These are phyloP conservation scores for Ypsolopha scabrella DNA, from an alignment of 2,888 invertebrate species.

Conservation along the genomic window DNA sequence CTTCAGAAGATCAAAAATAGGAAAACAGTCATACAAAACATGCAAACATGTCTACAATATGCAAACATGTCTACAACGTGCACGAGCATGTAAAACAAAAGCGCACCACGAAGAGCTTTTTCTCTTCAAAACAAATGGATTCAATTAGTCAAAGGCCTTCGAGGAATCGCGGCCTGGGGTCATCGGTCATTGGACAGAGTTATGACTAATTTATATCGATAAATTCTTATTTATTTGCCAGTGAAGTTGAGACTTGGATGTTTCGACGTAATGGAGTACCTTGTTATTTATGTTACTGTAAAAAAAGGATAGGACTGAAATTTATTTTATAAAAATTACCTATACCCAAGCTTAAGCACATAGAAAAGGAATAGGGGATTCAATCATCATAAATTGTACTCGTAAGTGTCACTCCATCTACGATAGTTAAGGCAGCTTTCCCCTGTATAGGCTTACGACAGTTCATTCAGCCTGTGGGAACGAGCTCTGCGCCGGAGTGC, in stretches of 20 bases:
- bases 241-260: background rate
- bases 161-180: background rate
- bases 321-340: no score
- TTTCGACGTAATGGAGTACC: no score
- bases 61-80: no score
- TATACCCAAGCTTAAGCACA: no score
- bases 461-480: slow-evolving; percentile 26
- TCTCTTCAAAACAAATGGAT: background rate
- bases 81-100: background rate
- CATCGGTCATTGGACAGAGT: slow-evolving; percentile 1
- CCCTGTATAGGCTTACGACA: no score
- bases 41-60: no score
- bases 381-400: no score
- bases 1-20: no score
- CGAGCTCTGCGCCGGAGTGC: slow-evolving; percentile 13
- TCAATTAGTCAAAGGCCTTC: background rate
- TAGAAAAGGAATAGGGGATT: no score
- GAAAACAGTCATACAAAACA: no score
- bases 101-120: background rate
- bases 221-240: background rate
- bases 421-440: no score
- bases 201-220: slow-evolving; percentile 2
- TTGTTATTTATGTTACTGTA: background rate
- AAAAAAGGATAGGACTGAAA: background rate
- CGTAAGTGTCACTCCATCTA: no score